Evolutionary conservation across 2,797 vertebrate genomes (phyloP), one percentile per base, ranked within the genome.

Genomic region (Pampus argenteus): DNA sequence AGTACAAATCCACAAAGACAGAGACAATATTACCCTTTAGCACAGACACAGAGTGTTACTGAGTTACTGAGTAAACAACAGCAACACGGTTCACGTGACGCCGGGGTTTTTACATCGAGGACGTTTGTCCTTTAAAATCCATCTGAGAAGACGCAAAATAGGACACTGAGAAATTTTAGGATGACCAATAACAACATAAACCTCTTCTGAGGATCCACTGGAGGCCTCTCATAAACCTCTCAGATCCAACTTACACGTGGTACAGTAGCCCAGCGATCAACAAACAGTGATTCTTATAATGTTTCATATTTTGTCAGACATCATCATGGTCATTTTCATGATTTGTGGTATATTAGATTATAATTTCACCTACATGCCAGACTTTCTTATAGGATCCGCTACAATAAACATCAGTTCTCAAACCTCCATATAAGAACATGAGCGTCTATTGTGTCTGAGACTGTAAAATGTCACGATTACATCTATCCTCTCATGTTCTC

Each of bases 141-240:
- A 14, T 4, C 54, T 34, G 36, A 54, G 49, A 25, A 5, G 17
- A 42, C 25, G 26, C 48, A 47, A 54, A 54, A 15, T 4, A 47
- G n/a, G 15, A 47, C 14, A 34, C 20, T 14, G 22, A 34, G 56
- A 28, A 18, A 26, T 54, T 49, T 71, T 20, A 49, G 44, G 42
- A 63, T 49, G 60, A 64, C 14, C 17, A 47, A 31, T 31, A 44
- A 59, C 22, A 42, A 51, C 15, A 69, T 34, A 51, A 67, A 49
- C 58, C 29, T 57, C 18, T 17, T 3, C 29, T 9, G 9, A 25
- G n/a, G 6, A 45, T 55, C 26, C 20, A 13, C 20, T 48, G 18
- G 22, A 64, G 49, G 17, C 31, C 63, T 29, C 13, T 17, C 14
- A 26, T 40, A 65, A 52, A 26, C 20, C 6, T 50, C 29, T 20